Evolutionary conservation across 2,888 invertebrate species (phyloP).

Genomic region (Deilephila elpenor): DNA sequence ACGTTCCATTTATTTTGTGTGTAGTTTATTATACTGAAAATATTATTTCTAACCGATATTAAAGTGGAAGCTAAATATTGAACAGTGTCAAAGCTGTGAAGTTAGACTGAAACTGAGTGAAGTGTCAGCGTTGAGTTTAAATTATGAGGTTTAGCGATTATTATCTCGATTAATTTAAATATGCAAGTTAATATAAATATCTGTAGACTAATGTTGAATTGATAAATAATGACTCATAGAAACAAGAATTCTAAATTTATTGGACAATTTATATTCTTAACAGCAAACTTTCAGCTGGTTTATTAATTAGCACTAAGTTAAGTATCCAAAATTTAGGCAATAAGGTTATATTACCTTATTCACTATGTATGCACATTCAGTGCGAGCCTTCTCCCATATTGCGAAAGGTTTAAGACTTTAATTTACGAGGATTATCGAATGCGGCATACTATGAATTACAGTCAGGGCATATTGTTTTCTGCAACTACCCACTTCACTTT

Average conservation of each 20-base stretch:
- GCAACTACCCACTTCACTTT: neutral
- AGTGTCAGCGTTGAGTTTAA: constrained; percentile 26
- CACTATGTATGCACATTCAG: too few species aligned
- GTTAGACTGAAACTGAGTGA: constrained; percentile 37
- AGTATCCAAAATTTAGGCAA: too few species aligned
- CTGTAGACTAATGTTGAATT: too few species aligned
- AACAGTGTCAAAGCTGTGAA: constrained; percentile 31
- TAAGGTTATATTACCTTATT: too few species aligned
- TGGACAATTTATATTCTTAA: too few species aligned
- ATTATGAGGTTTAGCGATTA: constrained; percentile 1
- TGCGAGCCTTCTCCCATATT: too few species aligned
- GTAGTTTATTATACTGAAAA: constrained; percentile 13
- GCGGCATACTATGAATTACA: neutral
- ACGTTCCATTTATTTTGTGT: neutral
- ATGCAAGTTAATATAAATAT: neutral
- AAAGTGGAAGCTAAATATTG: constrained; percentile 32
- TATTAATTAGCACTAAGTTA: too few species aligned
- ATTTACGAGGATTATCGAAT: neutral
- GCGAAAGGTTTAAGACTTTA: too few species aligned
- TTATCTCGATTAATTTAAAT: too few species aligned
- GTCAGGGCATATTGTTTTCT: neutral
- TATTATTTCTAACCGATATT: constrained; percentile 25
- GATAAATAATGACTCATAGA: too few species aligned
- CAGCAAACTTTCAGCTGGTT: too few species aligned
- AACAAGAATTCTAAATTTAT: too few species aligned